Percentiles rank a stretch among this genome's conserved stretches.
Evolutionary conservation across 2,888 invertebrate species (phyloP).

Genomic region (Aethes cnicana): DNA sequence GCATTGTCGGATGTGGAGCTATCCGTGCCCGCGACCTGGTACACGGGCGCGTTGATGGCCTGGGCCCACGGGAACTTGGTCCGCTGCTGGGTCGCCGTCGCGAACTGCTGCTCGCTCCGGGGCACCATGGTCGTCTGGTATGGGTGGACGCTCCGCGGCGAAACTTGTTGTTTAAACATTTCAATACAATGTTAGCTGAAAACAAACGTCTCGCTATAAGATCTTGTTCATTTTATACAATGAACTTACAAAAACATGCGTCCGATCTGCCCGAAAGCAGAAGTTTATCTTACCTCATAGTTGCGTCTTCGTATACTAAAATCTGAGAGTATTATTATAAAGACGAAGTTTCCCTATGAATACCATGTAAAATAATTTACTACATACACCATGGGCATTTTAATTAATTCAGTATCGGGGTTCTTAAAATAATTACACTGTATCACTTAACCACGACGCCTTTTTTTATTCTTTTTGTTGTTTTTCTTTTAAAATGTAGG

Average conservation of each 20-base stretch:
- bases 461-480: too few species aligned
- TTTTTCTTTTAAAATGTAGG: too few species aligned
- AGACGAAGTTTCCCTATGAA: too few species aligned
- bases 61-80: conserved; percentile 77
- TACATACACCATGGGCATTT: too few species aligned
- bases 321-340: too few species aligned
- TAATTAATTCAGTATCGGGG: too few species aligned
- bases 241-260: conserved; percentile 31
- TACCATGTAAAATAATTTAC: too few species aligned
- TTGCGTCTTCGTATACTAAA: too few species aligned
- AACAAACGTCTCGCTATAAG: conserved; percentile 31
- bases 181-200: conserved; percentile 44
- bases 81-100: conserved; percentile 72
- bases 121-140: conserved; percentile 78
- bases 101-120: conserved; percentile 70
- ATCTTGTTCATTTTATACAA: too few species aligned
- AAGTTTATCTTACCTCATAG: conserved; percentile 10
- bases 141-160: conserved; percentile 73
- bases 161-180: conserved; percentile 78
- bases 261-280: conserved; percentile 16
- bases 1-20: conserved; percentile 77
- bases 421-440: too few species aligned
- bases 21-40: conserved; percentile 72
- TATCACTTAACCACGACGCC: too few species aligned
- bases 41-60: conserved; percentile 62